Base-by-base conservation (phyloP, 2,888 invertebrate species). In the Euproctis similis region DNA sequence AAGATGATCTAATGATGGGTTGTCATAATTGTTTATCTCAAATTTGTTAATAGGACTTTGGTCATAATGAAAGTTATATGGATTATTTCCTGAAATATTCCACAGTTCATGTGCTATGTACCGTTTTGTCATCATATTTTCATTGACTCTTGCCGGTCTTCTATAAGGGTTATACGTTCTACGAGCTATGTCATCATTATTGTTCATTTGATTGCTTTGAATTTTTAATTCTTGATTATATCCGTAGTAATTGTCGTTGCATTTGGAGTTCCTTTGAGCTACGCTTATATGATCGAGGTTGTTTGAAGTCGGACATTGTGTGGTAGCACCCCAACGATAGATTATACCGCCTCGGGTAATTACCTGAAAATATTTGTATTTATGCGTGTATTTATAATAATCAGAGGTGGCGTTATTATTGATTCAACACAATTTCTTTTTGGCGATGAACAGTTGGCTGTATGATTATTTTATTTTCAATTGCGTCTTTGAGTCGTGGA, bases 261-360 rank as follows among this genome's bases (percentile, higher is more conserved):
- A 80, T 34, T 49, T 49, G 27, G 54, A 56, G 43, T 72, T 57
- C 22, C 72, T 57, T 0, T 62, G 39, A 0, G 68, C 50, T 0
- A 65, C 63, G 11, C 60, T 57, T 2, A 69, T 57, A 32, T 68
- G 63, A 28, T 61, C 61, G 0, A 51, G 48, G 1, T 65, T 46
- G 24, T 52, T 67, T 1, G 64, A 45, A 1, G 62, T 47, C 0
- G 82, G 80, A 23, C 85, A 85, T 39, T 85, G 85, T 0, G 80
- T 80, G 1, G 81, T 80, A 0, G 77, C 77, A 1, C 84, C 84
- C 85, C 84, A 85, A 1, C 82, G 70, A 52, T 78, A 69, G 29
- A 85, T 75, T 14, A 69, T 69, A 1, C 85, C 84, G 3, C 81
- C 80, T 12, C 84, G 61, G 3, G 82, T 85, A 17, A 85, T 68